Base-by-base conservation (phyloP, 2,797 vertebrate species). In the Xiphophorus birchmanni region DNA sequence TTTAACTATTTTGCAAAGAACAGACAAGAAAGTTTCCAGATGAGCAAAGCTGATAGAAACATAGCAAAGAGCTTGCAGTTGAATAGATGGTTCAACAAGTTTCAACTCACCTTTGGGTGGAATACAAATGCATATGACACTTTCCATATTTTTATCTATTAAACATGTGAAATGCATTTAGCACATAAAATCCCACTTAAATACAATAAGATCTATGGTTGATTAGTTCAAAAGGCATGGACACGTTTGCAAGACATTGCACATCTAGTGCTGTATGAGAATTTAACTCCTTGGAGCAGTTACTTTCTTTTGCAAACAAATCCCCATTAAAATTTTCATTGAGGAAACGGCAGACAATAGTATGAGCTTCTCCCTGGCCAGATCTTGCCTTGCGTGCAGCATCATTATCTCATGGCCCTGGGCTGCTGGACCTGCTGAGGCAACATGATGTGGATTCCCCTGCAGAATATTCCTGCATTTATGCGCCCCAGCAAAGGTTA, bases 321-420 rank as follows among this genome's bases (percentile, higher is more conserved):
- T 40, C 63, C 63, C 63, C 18, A 23, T 21, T 40, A 40, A 67
- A 69, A 4, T 42, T 69, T 69, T 26, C 10, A 69, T 73, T 42
- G 2, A 81, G 21, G 71, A 50, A 71, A 32, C 7, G 60, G 74
- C 45, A 29, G 37, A 83, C 45, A 74, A 80, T 63, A 74, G 32
- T 40, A n/a, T 2, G 9, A 44, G 72, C 0, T 77, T 77, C 26
- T 73, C 44, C 83, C 60, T 58, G 73, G 63, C 44, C 40, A 77
- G 26, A 82, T 74, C 44, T 85, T 15, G 1, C 67, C 80, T 76
- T 83, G 81, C n/a, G 32, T 79, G 74, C 69, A 74, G 80, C 89
- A 92, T 95, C 94, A 91, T 95, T 95, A 95, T 91, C 92, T 89
- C 84, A 88, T 93, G 80, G 89, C 94, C 91, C 88, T 89, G 84